These are phyloP conservation scores for Tenodera sinensis DNA, from an alignment of 2,888 invertebrate species.

Conservation along the genomic window DNA sequence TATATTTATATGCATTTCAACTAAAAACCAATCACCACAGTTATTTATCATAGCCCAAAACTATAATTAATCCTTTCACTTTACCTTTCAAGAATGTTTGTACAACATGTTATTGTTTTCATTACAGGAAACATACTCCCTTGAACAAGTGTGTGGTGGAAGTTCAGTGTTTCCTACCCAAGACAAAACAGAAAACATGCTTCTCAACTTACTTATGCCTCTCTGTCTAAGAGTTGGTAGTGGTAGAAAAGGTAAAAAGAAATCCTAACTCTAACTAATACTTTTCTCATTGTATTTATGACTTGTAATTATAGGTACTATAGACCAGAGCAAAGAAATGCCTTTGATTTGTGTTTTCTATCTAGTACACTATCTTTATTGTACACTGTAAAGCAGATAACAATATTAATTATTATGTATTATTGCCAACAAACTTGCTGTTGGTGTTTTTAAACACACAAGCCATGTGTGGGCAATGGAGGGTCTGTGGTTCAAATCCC, in stretches of 20 bases:
- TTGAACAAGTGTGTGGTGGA: constrained; percentile 94
- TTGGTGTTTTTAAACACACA: no score
- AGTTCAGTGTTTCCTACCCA: constrained; percentile 82
- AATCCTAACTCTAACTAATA: background rate
- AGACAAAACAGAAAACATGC: constrained; percentile 91
- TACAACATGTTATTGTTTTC: background rate
- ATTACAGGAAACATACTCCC: constrained; percentile 71
- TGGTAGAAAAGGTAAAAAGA: constrained; percentile 76
- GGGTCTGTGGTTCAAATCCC: no score
- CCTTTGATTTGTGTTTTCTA: background rate
- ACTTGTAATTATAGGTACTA: no score
- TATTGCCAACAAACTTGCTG: no score
- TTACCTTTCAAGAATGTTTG: background rate
- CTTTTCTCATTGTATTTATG: background rate
- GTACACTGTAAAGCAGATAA: no score
- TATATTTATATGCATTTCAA: background rate
- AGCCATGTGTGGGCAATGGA: no score
- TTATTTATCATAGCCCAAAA: background rate
- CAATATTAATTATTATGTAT: no score
- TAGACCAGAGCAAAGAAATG: background rate
- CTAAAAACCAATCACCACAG: background rate
- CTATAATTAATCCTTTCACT: background rate
- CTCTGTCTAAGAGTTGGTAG: constrained; percentile 92
- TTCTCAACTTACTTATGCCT: constrained; percentile 95
- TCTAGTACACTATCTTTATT: no score